Evolutionary conservation across 2,113 vertebrate genomes (phyloP).

Genomic region (Chlorocebus sabaeus): DNA sequence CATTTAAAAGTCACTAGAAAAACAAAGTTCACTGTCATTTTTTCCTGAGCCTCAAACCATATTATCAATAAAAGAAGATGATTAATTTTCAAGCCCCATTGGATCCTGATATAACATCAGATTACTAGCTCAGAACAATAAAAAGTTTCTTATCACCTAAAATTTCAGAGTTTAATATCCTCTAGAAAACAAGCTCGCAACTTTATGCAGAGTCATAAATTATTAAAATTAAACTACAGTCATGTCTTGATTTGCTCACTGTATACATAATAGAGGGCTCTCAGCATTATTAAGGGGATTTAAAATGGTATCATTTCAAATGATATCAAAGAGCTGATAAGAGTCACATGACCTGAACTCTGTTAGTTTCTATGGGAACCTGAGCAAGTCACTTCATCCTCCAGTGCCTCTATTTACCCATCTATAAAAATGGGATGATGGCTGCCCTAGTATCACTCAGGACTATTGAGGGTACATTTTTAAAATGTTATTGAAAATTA

Average conservation of each 20-base stretch:
- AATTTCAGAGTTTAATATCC: neutral
- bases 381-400: neutral
- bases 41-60: neutral
- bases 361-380: neutral
- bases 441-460: neutral
- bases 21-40: neutral
- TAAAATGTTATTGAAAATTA: neutral
- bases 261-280: neutral
- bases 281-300: neutral
- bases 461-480: neutral
- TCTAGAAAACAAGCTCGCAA: neutral
- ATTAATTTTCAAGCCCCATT: neutral
- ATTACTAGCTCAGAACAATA: neutral
- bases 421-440: neutral
- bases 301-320: neutral
- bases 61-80: constrained; percentile 20
- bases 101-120: neutral
- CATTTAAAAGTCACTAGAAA: neutral
- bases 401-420: neutral
- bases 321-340: neutral
- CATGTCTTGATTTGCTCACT: neutral
- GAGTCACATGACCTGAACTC: neutral
- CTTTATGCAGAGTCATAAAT: constrained; percentile 42
- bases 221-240: constrained; percentile 49
- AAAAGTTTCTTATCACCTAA: neutral